These are phyloP conservation scores for Odontocolon sp. DNA, from an alignment of 2,888 invertebrate genomes.

Conservation along the genomic window DNA sequence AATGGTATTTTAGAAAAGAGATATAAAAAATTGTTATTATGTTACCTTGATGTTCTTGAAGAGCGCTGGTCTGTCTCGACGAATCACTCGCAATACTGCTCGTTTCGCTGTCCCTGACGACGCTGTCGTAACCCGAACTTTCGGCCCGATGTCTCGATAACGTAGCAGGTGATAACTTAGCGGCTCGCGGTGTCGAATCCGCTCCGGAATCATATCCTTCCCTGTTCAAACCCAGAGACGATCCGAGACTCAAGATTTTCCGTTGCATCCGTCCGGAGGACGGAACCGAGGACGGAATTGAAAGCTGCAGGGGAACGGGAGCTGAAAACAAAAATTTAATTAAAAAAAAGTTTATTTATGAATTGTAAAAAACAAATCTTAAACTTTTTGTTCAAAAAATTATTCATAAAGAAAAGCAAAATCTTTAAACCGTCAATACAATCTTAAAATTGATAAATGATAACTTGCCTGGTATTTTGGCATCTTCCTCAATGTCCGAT, in stretches of 20 bases:
- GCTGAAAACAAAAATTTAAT: slow-evolving; percentile 62
- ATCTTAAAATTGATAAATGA: too few relatives aligned
- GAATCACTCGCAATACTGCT: slow-evolving; percentile 91
- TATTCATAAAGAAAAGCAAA: too few relatives aligned
- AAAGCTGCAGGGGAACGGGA: slow-evolving; percentile 72
- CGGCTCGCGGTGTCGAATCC: slow-evolving; percentile 91
- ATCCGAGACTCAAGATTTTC: slow-evolving; percentile 85
- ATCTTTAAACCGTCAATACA: too few relatives aligned
- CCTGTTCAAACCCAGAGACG: slow-evolving; percentile 85
- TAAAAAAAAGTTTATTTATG: too few relatives aligned
- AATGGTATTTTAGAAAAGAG: too few relatives aligned
- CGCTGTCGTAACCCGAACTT: slow-evolving; percentile 94
- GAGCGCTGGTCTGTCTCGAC: slow-evolving; percentile 81
- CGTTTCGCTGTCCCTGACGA: slow-evolving; percentile 93
- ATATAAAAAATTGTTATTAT: not conserved
- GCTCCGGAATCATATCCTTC: slow-evolving; percentile 93
- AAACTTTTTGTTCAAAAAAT: too few relatives aligned
- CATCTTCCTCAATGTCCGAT: slow-evolving; percentile 79
- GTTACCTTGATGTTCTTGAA: slow-evolving; percentile 79
- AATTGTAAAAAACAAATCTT: too few relatives aligned
- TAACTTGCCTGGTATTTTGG: slow-evolving; percentile 71
- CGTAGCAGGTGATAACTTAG: slow-evolving; percentile 90
- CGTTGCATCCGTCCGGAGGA: slow-evolving; percentile 85
- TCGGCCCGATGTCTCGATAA: slow-evolving; percentile 89
- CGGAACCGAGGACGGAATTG: slow-evolving; percentile 84